These are phyloP conservation scores for Chionodraco myersi DNA, from an alignment of 2,113 vertebrate genomes.

Conservation along the genomic window DNA sequence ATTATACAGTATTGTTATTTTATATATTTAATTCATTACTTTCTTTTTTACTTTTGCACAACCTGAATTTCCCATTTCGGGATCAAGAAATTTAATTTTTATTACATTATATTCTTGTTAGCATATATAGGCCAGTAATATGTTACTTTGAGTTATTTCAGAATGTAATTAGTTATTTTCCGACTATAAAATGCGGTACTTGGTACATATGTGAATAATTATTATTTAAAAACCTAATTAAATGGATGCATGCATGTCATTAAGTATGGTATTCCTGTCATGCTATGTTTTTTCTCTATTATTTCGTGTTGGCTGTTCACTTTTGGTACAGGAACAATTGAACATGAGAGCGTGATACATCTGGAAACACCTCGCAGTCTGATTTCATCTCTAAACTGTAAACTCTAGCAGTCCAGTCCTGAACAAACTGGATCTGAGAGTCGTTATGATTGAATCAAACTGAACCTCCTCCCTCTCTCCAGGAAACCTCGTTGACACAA, in stretches of 20 bases:
- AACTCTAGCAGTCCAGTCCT: neutral
- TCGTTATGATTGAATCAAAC: neutral
- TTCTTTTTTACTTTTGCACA: neutral
- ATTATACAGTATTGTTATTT: neutral
- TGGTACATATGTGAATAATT: neutral
- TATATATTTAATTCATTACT: neutral
- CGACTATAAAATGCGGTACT: neutral
- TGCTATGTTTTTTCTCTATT: too few species aligned
- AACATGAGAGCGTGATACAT: neutral
- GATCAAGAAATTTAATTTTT: neutral
- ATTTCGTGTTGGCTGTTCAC: too few species aligned
- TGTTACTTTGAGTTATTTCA: too few species aligned
- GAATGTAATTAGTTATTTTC: too few species aligned
- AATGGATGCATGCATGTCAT: too few species aligned
- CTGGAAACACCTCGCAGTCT: neutral
- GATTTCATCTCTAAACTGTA: neutral
- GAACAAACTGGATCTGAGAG: neutral
- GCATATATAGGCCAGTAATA: too few species aligned
- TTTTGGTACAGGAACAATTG: too few species aligned
- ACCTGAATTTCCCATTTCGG: neutral
- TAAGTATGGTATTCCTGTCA: too few species aligned
- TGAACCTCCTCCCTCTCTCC: neutral
- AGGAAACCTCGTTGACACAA: constrained; percentile 4
- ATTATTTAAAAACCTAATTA: neutral
- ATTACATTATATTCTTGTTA: too few species aligned